Evolutionary conservation across 2,888 invertebrate genomes (phyloP).

Genomic region (Dicranocentrus wangi): DNA sequence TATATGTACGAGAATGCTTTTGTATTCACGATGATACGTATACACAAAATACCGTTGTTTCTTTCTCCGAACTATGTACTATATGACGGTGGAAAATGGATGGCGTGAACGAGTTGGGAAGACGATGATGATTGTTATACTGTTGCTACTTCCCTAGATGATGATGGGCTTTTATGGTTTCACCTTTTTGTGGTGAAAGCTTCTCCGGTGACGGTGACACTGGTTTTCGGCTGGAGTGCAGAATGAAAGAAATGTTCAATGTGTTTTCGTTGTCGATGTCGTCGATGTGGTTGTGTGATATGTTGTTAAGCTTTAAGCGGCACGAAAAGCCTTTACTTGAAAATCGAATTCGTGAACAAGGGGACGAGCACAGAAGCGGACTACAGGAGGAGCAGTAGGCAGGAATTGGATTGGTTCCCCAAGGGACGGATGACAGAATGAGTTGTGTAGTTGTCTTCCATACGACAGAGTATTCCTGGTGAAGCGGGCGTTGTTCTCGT

Average conservation of each 20-base stretch:
- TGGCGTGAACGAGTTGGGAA: background rate
- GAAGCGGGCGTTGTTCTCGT: background rate
- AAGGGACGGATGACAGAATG: slow-evolving; percentile 44
- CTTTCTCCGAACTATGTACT: slow-evolving; percentile 7
- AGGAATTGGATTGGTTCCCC: slow-evolving; percentile 29
- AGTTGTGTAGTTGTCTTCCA: slow-evolving; percentile 29
- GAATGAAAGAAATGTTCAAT: background rate
- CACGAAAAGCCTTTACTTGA: background rate
- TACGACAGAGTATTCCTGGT: slow-evolving; percentile 23
- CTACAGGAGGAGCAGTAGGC: background rate
- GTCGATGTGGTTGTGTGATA: background rate
- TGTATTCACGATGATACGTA: background rate
- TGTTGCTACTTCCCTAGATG: too few relatives aligned
- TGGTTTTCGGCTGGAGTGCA: background rate
- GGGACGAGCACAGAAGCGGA: background rate
- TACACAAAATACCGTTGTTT: background rate
- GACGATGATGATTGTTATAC: slow-evolving; percentile 5
- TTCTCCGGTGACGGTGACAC: background rate
- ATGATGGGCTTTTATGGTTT: background rate
- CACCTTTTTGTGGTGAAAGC: too few relatives aligned
- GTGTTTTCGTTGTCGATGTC: background rate
- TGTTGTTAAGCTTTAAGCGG: background rate
- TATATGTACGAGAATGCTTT: background rate
- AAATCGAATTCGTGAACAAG: slow-evolving; percentile 1
- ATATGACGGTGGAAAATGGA: slow-evolving; percentile 30